Conservation (phyloP, 2,888 invertebrate genomes). For the Coremacera marginata region DNA sequence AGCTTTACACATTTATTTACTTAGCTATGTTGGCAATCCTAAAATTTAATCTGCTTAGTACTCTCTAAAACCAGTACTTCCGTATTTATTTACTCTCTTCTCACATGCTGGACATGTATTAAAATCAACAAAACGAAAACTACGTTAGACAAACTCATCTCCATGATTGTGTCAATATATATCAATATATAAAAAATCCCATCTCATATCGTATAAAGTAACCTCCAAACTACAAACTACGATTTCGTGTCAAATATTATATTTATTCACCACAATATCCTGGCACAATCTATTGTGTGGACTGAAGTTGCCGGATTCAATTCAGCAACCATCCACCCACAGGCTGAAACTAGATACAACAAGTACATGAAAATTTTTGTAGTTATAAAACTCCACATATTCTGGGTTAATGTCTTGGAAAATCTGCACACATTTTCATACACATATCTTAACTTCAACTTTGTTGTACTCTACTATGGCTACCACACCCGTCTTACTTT, state of each 20-base stretch:
- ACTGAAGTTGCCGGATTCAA: neutral
- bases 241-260: neutral
- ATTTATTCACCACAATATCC: neutral
- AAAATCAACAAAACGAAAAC: no score
- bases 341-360: neutral
- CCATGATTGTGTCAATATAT: no score
- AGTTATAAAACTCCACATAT: constrained; percentile 15
- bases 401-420: constrained; percentile 23
- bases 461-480: neutral
- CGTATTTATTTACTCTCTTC: no score
- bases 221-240: no score
- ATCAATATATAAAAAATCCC: no score
- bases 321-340: neutral
- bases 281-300: neutral
- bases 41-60: no score
- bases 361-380: neutral
- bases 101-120: no score
- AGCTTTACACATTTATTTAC: no score
- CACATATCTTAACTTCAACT: neutral
- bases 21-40: no score
- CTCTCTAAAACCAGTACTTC: no score
- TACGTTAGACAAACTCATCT: no score
- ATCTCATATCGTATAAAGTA: no score
- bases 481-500: neutral
- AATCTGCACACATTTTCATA: constrained; percentile 3